Conservation (phyloP, 2,888 invertebrate species). For the Erebia epiphron region DNA sequence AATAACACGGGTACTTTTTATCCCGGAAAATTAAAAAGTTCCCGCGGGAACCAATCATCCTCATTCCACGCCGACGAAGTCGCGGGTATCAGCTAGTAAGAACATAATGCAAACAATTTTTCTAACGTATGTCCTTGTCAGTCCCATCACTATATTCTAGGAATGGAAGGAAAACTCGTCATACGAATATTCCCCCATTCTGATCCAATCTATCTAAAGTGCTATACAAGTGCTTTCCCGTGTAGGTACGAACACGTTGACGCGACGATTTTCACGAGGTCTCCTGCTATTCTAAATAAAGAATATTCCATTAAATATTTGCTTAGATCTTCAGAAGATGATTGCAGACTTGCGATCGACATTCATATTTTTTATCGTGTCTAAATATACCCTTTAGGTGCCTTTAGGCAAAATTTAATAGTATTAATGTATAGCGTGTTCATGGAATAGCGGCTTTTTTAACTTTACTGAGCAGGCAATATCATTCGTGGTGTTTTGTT, state of each 20-base stretch:
- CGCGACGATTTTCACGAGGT: slow-evolving; percentile 7
- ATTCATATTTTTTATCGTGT: background rate
- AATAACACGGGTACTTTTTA: too few species aligned
- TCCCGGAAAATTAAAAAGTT: too few species aligned
- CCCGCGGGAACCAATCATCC: too few species aligned
- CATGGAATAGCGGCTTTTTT: background rate
- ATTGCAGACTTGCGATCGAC: background rate
- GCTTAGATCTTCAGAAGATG: too few species aligned
- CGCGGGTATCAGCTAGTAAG: background rate
- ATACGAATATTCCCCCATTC: slow-evolving; percentile 44
- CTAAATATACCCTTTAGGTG: background rate
- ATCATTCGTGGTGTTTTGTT: too few species aligned
- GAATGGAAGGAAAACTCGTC: slow-evolving; percentile 14
- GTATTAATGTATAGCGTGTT: background rate
- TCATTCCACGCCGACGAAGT: too few species aligned
- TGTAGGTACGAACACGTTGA: background rate
- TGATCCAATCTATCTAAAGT: slow-evolving; percentile 63
- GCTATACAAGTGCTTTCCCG: slow-evolving; percentile 38
- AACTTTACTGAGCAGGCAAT: too few species aligned
- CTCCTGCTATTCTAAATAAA: background rate
- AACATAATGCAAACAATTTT: slow-evolving; percentile 4
- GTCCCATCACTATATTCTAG: slow-evolving; percentile 5
- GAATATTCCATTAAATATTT: background rate
- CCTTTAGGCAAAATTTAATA: background rate
- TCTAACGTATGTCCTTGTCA: background rate